phyloP scores from a whole-genome alignment of 1,140 invertebrate genomes.

The Choristoneura fumiferana region DNA sequence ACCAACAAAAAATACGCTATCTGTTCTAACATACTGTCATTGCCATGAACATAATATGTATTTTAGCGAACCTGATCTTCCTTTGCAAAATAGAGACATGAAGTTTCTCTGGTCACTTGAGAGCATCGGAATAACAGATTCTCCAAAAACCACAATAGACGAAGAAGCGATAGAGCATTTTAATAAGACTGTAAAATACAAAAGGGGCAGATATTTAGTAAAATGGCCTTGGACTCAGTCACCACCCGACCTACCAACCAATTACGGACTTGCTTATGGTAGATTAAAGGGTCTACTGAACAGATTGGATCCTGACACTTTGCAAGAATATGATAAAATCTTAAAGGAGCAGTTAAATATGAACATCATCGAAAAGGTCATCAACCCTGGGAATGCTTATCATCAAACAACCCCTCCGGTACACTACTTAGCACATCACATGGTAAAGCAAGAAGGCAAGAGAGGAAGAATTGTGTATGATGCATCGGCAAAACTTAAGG shows the following conservation, averaged over 20 bases:
- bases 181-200: conserved; percentile 12
- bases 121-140: conserved; percentile 20
- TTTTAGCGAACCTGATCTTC: conserved; percentile 11
- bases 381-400: neutral
- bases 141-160: conserved; percentile 16
- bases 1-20: neutral
- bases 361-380: conserved; percentile 13
- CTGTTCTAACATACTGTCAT: conserved; percentile 9
- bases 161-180: conserved; percentile 23
- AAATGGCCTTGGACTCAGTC: conserved; percentile 22
- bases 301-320: neutral
- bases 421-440: conserved; percentile 23
- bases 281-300: conserved; percentile 7
- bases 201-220: conserved; percentile 9
- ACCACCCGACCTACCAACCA: conserved; percentile 16
- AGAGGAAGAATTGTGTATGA: conserved; percentile 17
- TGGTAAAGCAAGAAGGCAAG: neutral
- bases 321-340: conserved; percentile 9
- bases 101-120: neutral
- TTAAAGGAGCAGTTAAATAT: conserved; percentile 9
- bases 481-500: conserved; percentile 11
- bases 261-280: conserved; percentile 19
- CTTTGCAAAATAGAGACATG: conserved; percentile 10
- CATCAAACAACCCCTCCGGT: neutral
- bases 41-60: neutral